Conservation (phyloP, 2,113 vertebrate species). For the Eira barbara region DNA sequence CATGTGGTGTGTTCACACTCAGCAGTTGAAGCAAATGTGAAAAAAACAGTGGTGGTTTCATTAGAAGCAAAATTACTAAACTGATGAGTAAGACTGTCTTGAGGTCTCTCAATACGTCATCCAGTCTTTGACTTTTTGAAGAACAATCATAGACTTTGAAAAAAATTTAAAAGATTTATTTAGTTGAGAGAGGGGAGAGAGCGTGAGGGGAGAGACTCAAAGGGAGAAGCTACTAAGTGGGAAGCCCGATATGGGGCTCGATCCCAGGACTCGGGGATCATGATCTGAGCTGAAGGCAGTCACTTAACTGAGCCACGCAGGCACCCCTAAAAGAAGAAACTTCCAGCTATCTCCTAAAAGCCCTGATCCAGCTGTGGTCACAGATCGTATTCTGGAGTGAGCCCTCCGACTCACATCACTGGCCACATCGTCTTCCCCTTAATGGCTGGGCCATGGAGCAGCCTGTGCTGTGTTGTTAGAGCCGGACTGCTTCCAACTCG, state of each 20-base stretch:
- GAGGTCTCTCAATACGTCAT: not conserved
- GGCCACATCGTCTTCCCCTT: not conserved
- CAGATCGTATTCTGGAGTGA: fast-evolving
- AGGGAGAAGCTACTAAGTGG: too few species aligned
- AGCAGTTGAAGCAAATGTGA: not conserved
- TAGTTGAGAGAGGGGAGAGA: too few species aligned
- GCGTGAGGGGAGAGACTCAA: too few species aligned
- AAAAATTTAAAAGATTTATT: not conserved
- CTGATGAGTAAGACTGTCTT: not conserved
- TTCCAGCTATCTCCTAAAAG: not conserved
- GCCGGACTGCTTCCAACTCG: not conserved
- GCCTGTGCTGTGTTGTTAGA: not conserved
- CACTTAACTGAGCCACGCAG: too few species aligned
- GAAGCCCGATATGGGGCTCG: too few species aligned
- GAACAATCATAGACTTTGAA: not conserved
- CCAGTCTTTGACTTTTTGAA: not conserved
- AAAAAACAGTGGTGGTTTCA: not conserved
- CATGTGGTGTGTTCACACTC: not conserved
- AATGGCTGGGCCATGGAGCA: not conserved
- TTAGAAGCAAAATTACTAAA: not conserved
- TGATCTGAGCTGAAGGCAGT: too few species aligned
- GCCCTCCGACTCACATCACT: not conserved
- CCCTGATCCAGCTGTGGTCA: not conserved
- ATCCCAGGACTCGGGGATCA: too few species aligned
- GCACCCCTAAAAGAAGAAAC: not conserved